These are phyloP conservation scores for Sorex fumeus DNA, from an alignment of 2,113 vertebrate genomes.

Conservation along the genomic window DNA sequence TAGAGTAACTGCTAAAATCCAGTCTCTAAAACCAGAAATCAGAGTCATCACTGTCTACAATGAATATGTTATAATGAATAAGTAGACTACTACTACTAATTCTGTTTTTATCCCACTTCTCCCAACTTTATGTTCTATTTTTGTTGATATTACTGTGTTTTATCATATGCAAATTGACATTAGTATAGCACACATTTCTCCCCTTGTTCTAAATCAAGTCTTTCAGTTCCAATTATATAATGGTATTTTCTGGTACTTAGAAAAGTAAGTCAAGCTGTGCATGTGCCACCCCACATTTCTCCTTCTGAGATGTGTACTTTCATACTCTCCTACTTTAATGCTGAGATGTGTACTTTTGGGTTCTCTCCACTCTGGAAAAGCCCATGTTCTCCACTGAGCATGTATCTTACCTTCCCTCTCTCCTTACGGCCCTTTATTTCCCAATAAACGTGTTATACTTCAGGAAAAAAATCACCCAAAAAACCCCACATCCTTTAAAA, in stretches of 20 bases:
- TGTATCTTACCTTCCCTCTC: no score
- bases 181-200: background rate
- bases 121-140: background rate
- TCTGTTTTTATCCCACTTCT: background rate
- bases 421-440: no score
- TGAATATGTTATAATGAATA: background rate
- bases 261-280: background rate
- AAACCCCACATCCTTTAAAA: background rate
- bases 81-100: background rate
- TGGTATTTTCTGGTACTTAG: conserved; percentile 21
- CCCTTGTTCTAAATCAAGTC: conserved; percentile 3
- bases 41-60: background rate
- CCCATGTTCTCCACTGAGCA: no score
- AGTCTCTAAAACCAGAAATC: background rate
- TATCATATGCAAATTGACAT: background rate
- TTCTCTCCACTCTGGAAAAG: no score
- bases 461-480: no score
- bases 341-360: no score
- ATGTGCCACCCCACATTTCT: no score
- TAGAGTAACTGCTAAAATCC: background rate
- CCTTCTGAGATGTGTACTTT: no score
- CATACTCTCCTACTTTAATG: no score
- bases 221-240: background rate
- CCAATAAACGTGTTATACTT: no score
- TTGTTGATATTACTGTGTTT: background rate